phyloP scores from a whole-genome alignment of 2,888 invertebrate genomes.

The Mechanitis messenoides region DNA sequence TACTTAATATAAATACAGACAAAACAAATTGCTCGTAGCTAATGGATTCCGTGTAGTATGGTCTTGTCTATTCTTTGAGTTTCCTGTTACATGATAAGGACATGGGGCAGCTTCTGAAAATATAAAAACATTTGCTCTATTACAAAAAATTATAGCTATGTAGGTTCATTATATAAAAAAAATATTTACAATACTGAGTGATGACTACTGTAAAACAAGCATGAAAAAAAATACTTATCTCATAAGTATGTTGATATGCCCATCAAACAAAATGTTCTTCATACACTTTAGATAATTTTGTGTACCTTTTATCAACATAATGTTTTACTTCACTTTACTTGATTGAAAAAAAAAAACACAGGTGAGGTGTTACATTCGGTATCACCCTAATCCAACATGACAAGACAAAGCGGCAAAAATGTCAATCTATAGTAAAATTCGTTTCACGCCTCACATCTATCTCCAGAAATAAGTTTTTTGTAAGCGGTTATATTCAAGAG shows the following conservation, averaged over 20 bases:
- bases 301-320: too few relatives aligned
- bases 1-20: neutral
- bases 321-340: conserved; percentile 1
- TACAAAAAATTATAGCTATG: too few relatives aligned
- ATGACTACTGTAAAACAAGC: too few relatives aligned
- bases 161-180: too few relatives aligned
- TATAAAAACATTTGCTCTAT: neutral
- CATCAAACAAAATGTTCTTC: too few relatives aligned
- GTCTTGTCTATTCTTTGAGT: conserved; percentile 1
- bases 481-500: too few relatives aligned
- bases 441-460: neutral
- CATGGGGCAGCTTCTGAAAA: neutral
- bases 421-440: neutral
- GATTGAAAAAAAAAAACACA: neutral
- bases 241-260: too few relatives aligned
- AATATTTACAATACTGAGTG: too few relatives aligned
- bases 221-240: too few relatives aligned
- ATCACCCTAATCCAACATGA: conserved; percentile 1
- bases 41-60: conserved; percentile 3
- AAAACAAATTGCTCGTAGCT: neutral
- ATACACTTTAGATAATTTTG: too few relatives aligned
- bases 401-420: neutral
- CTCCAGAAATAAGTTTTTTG: neutral
- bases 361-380: neutral
- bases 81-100: neutral